Evolutionary conservation across 2,113 vertebrate species (phyloP), one percentile per base, ranked within the genome.

Genomic region (Saccopteryx bilineata): DNA sequence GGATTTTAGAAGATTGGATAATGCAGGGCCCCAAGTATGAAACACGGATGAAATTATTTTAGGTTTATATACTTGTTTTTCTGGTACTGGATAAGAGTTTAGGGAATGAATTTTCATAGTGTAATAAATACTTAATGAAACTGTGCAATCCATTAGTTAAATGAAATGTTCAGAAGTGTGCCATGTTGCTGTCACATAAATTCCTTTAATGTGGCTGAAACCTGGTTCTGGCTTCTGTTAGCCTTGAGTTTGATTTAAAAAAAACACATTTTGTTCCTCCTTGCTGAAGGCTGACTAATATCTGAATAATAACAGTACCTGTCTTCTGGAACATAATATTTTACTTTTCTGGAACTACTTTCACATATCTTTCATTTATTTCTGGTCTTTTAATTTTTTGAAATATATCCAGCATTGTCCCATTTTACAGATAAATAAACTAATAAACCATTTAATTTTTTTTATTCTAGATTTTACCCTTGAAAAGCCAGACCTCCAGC

Each of bases 141-240:
- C 58, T 26, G 13, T 94, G 68, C 94, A 86, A 94, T 96, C 85
- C 85, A 94, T 96, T 96, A 96, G 94, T 96, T 94, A 96, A 97
- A 96, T 93, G 91, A 93, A 96, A 96, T 82, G 39, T 39, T 96
- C 60, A 13, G 86, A 83, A 91, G 31, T 81, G 2, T 80, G 83
- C 83, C 52, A 5, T 66, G 86, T 89, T 87, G 63, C 82, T 96
- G 69, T 97, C 93, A 87, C 26, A 94, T 94, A 96, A 96, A 95
- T 96, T 80, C 82, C 33, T 89, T 95, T 89, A 90, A 89, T 80
- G 83, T 46, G 89, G 91, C 79, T 87, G 66, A 89, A 96, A 89
- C 87, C 89, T 87, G 79, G 18, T 80, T 97, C 69, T 89, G 94
- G 84, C 66, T 81, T 96, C 84, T 88, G 82, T 94, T 68, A 79